Base-by-base conservation (phyloP, 2,888 invertebrate species). In the Parnassius glacialis region DNA sequence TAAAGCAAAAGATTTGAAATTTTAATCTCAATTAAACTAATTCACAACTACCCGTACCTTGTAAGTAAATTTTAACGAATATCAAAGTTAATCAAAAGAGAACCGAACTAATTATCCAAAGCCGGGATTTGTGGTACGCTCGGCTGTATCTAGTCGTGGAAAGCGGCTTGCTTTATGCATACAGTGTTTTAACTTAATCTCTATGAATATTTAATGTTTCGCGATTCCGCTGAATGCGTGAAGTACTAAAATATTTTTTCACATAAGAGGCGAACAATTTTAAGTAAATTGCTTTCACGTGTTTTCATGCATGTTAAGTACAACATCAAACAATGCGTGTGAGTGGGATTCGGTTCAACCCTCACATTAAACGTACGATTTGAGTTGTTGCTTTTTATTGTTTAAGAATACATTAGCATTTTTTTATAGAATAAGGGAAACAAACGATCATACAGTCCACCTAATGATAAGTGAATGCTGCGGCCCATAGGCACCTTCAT, bases 111-210 rank as follows among this genome's bases (percentile, higher is more conserved):
- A 75, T 82, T 80, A 85, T 78, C 79, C 71, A 77, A 78, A 82
- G 74, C 77, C 70, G 64, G 78, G 80, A 77, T 48, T 79, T 73
- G 74, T 68, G 72, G 74, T 58, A 25, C 48, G 47, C 48, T 61
- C 20, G 16, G 53, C 42, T 50, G n/a, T 50, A 20, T 25, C 43
- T 12, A 51, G 51, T 20, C 16, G 47, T 47, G 52, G 51, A 43
- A 13, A 47, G 59, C 16, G 41, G 71, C 67, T 67, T 67, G 68
- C 67, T 65, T 67, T 69, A 68, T 73, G 78, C 75, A 74, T 82
- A 74, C 77, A 80, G 83, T 80, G 79, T 80, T 81, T 73, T 77
- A 82, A 81, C 79, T 76, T 78, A 77, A 79, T 77, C 74, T 74
- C 67, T 66, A 66, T 68, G 74, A 75, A 78, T 80, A 58, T 58